These are phyloP conservation scores for Lithosia quadra DNA, from an alignment of 2,888 invertebrate species.

Conservation along the genomic window DNA sequence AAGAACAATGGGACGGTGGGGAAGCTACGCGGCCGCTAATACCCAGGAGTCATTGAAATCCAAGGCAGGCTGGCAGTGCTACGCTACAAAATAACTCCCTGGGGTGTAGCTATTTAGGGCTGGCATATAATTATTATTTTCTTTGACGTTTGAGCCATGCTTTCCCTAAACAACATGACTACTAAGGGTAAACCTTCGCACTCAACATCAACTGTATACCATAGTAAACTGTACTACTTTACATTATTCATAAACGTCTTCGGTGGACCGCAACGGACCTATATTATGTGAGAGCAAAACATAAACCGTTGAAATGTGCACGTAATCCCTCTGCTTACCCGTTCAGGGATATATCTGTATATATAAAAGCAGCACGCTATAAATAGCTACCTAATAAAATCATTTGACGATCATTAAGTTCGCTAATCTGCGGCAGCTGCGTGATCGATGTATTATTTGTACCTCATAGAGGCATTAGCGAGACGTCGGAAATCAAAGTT, in stretches of 20 bases:
- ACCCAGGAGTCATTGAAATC: neutral
- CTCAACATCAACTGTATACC: neutral
- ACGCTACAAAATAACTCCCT: neutral
- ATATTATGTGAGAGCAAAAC: neutral
- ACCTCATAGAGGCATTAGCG: neutral
- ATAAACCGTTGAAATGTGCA: neutral
- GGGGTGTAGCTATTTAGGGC: neutral
- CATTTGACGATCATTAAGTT: neutral
- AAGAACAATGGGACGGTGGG: no score
- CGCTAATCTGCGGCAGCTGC: conserved; percentile 16
- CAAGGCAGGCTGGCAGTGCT: neutral
- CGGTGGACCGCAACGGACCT: conserved; percentile 1
- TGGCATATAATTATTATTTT: neutral
- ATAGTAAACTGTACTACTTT: neutral
- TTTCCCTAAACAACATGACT: neutral
- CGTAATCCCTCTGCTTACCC: neutral
- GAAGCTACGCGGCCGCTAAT: neutral
- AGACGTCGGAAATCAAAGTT: conserved; percentile 18
- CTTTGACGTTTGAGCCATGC: neutral
- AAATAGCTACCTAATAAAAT: neutral
- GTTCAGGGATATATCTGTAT: neutral
- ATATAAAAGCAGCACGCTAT: neutral
- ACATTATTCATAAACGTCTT: neutral
- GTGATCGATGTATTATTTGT: conserved; percentile 13
- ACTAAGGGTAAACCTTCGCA: neutral